These are phyloP conservation scores for Drosophila multiciliata DNA, from an alignment of 2,888 invertebrate species.

Conservation along the genomic window DNA sequence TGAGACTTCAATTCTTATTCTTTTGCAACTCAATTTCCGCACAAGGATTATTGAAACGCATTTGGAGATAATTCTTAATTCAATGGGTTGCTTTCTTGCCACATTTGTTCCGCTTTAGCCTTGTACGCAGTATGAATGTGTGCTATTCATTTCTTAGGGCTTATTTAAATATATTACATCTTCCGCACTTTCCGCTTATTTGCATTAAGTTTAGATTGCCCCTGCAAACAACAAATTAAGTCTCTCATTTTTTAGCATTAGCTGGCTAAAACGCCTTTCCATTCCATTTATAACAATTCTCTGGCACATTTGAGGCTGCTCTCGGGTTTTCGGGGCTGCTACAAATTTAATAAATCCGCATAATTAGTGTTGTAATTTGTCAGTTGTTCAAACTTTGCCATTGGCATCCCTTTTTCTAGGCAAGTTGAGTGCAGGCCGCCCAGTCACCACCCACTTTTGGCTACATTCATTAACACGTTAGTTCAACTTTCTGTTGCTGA, in stretches of 20 bases:
- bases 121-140: not conserved
- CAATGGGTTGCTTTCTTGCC: not conserved
- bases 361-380: constrained; percentile 61
- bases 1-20: not conserved
- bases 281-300: constrained; percentile 37
- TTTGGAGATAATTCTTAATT: not conserved
- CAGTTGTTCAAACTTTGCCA: constrained; percentile 39
- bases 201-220: not conserved
- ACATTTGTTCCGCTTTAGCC: constrained; percentile 1
- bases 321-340: not conserved
- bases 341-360: constrained; percentile 47
- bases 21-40: not conserved
- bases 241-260: constrained; percentile 1
- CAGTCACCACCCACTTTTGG: constrained; percentile 30
- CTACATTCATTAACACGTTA: constrained; percentile 63
- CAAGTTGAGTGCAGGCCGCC: constrained; percentile 27
- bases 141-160: not conserved
- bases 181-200: not conserved
- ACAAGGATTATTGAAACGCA: not conserved
- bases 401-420: not conserved
- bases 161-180: not conserved
- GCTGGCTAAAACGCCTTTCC: constrained; percentile 1
- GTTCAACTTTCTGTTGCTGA: constrained; percentile 34
- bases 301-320: not conserved
- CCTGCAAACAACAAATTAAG: not conserved